These are phyloP conservation scores for Drosophila fulvimacula DNA, from an alignment of 2,888 invertebrate genomes.

Conservation along the genomic window DNA sequence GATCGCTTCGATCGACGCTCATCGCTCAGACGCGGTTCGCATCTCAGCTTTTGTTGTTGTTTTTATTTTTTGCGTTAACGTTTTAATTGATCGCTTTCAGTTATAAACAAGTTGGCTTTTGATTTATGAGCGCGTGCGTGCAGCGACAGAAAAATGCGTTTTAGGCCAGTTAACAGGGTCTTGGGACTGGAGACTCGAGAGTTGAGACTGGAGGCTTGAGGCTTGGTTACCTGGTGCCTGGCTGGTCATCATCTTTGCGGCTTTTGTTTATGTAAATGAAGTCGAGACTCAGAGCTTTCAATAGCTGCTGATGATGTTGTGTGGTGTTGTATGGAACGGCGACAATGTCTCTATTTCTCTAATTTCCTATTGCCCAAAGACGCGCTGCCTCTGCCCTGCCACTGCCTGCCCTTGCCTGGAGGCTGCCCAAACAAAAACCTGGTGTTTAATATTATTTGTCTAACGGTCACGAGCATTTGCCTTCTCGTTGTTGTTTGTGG, in stretches of 20 bases:
- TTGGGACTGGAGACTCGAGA: constrained; percentile 8
- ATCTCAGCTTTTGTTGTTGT: constrained; percentile 34
- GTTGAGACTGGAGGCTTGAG: constrained; percentile 2
- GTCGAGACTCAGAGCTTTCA: constrained; percentile 62
- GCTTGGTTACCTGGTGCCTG: not conserved
- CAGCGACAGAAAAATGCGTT: constrained; percentile 75
- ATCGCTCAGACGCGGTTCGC: constrained; percentile 55
- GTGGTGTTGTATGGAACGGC: constrained; percentile 59
- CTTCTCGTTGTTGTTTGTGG: constrained; percentile 69
- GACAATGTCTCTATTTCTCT: constrained; percentile 78
- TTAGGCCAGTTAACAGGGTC: constrained; percentile 67
- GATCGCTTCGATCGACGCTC: constrained; percentile 56
- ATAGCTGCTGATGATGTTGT: constrained; percentile 77
- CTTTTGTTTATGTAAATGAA: constrained; percentile 73
- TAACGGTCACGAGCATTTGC: constrained; percentile 77
- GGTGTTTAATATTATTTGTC: constrained; percentile 79
- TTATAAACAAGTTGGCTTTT: constrained; percentile 78
- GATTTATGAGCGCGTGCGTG: constrained; percentile 79
- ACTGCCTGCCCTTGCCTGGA: constrained; percentile 5
- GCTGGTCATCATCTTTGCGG: constrained; percentile 43
- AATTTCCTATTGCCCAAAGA: constrained; percentile 61
- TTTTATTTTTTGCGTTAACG: constrained; percentile 75
- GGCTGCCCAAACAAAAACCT: constrained; percentile 35
- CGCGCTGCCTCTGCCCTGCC: constrained; percentile 5
- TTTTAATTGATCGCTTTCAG: constrained; percentile 80